Evolutionary conservation across 92 coral and sea anemone species (phyloP).

Genomic region (Epizoanthus illoricatus): DNA sequence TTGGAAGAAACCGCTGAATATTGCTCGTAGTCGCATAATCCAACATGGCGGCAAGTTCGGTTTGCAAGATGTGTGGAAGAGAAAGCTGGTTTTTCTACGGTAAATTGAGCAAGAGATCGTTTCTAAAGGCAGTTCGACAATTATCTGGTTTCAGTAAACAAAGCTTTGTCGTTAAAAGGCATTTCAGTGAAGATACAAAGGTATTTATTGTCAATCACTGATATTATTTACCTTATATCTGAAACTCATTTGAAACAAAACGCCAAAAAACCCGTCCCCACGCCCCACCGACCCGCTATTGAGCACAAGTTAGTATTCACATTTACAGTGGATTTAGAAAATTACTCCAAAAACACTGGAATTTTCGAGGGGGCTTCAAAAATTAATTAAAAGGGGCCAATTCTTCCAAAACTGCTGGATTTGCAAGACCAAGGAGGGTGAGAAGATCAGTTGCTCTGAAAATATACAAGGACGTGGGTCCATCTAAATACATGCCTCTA

Average conservation of each 20-base stretch:
- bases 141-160: conserved; percentile 4
- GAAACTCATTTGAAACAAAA: too few species aligned
- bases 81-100: neutral
- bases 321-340: too few species aligned
- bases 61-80: conserved; percentile 22
- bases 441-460: neutral
- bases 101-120: neutral
- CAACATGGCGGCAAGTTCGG: conserved; percentile 26
- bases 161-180: neutral
- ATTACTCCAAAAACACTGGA: too few species aligned
- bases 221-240: too few species aligned
- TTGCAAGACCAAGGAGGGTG: too few species aligned
- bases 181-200: conserved; percentile 9
- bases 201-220: neutral
- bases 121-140: neutral
- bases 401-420: too few species aligned
- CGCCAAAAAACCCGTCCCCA: too few species aligned
- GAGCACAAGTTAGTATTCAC: too few species aligned
- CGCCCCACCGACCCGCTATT: too few species aligned
- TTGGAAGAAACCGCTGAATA: neutral
- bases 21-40: conserved; percentile 17
- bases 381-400: too few species aligned
- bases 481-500: neutral
- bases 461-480: neutral
- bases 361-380: too few species aligned